Base-by-base conservation (phyloP, 2,113 vertebrate genomes). In the Eira barbara region DNA sequence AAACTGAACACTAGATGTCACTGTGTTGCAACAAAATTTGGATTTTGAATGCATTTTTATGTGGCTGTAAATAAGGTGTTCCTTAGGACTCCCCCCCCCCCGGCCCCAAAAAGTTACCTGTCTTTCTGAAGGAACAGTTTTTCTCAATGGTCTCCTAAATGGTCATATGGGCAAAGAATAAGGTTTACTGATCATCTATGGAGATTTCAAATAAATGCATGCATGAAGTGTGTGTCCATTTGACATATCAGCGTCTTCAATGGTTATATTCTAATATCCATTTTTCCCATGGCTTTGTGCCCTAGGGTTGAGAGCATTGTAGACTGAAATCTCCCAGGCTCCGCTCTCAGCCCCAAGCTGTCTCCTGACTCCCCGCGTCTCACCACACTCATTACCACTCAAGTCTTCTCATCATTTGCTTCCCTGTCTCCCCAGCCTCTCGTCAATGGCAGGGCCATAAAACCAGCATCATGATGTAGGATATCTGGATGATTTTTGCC, bases 1-100 rank as follows among this genome's bases (percentile, higher is more conserved):
- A n/a, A 11, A 82, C 10, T 1, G 89, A 84, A 98, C 99, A 0
- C 98, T 98, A 99, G 99, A 96, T 99, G 99, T 97, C 99, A 98
- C 96, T 95, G 96, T 95, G 79, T 91, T 36, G 95, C 97, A 97
- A 98, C 31, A 39, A 97, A 98, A 98, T 96, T 81, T 36, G 55
- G 39, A 6, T 2, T 3, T 61, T 2, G 9, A 3, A 7, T 67
- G 61, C 74, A 95, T 98, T 98, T 98, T 98, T 96, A 20, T 98
- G 96, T 96, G 98, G 98, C 98, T 98, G 98, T 95, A 94, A 98
- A 97, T 98, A 98, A 98, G 81, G 15, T 27, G 61, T 61, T 65
- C 69, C 36, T 71, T 17, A 14, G 57, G 52, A 8, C 52, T 55
- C 52, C 15, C 52, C 52, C 17, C 15, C 4, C 1, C 52, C 52